phyloP scores from a whole-genome alignment of 1,140 invertebrate genomes.

The Euura saliciscinereae region DNA sequence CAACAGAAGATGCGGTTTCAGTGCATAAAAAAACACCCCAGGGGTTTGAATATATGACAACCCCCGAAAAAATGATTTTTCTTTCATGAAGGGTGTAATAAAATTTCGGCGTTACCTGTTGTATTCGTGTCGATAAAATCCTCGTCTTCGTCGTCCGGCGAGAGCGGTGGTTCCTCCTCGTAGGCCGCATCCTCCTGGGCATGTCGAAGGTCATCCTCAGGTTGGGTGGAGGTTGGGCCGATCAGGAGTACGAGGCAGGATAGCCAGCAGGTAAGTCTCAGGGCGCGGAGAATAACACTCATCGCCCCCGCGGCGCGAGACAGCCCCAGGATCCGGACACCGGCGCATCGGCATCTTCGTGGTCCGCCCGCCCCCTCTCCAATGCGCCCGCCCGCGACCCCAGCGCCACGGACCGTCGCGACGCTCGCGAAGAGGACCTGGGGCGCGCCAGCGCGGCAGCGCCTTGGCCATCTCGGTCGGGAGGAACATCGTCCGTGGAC shows the following conservation, averaged over 20 bases:
- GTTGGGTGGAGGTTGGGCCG: conserved; percentile 29
- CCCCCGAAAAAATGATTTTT: too few relatives aligned
- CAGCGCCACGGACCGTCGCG: not conserved
- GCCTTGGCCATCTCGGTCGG: conserved; percentile 17
- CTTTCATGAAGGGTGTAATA: too few relatives aligned
- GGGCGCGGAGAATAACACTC: conserved; percentile 57
- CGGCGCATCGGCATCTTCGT: conserved; percentile 56
- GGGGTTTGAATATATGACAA: too few relatives aligned
- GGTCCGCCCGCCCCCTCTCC: conserved; percentile 5
- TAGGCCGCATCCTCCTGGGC: conserved; percentile 35
- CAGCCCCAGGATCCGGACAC: conserved; percentile 59
- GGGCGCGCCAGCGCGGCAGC: conserved; percentile 21
- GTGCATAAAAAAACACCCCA: too few relatives aligned
- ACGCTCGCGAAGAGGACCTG: conserved; percentile 8
- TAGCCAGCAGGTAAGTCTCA: conserved; percentile 53
- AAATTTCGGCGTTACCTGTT: conserved; percentile 42
- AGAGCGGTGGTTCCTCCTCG: conserved; percentile 28
- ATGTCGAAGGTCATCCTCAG: conserved; percentile 31
- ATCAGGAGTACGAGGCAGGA: conserved; percentile 48
- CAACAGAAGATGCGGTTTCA: too few relatives aligned
- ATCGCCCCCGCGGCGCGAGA: conserved; percentile 61
- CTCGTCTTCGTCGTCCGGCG: conserved; percentile 29
- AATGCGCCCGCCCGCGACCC: not conserved
- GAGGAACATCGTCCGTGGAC: too few relatives aligned
- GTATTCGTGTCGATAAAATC: conserved; percentile 48